Evolutionary conservation across 2,888 invertebrate species (phyloP), one percentile per base, ranked within the genome.

Genomic region (Isotomurus palustris): DNA sequence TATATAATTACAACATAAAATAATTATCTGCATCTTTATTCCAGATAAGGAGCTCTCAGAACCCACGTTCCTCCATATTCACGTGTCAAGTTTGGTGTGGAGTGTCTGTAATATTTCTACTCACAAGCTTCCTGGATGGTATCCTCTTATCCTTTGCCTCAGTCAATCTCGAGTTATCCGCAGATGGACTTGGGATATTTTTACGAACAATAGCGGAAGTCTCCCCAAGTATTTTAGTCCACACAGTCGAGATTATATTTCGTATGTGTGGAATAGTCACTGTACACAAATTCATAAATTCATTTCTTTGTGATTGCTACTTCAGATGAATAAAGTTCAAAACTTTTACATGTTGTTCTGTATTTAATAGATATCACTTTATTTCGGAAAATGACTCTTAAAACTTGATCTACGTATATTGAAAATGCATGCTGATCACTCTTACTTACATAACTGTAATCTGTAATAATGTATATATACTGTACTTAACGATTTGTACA

Each of bases 51-150:
- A 5, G n/a, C 3, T 36, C 24, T 4, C 17, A 10, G 5, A 3
- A 19, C 10, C 19, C 14, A 6, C 8, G 29, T 17, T 24, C 28
- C 17, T 49, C 22, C 29, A 27, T 53, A 14, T 10, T 19, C 8
- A 43, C 53, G 5, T 53, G 53, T 21, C 29, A 43, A 5, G 10
- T 38, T 10, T 53, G 53, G 53, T 43, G 27, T 21, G 21, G 41
- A 29, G n/a, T 43, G 17, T 53, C 43, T 3, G 22, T n/a, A 12
- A 6, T 53, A 28, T 32, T 43, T n/a, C 8, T 53, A 12, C 3
- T 29, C 5, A 10, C 27, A 17, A 28, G 17, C 27, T n/a, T 29
- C 12, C 14, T 43, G 19, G 53, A 53, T 44, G 53, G 43, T 3
- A 29, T 43, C n/a, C 12, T 53, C 6, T 10, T 53, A 2, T 53